Evolutionary conservation across 2,797 vertebrate species (phyloP).

Genomic region (Coendou prehensilis): DNA sequence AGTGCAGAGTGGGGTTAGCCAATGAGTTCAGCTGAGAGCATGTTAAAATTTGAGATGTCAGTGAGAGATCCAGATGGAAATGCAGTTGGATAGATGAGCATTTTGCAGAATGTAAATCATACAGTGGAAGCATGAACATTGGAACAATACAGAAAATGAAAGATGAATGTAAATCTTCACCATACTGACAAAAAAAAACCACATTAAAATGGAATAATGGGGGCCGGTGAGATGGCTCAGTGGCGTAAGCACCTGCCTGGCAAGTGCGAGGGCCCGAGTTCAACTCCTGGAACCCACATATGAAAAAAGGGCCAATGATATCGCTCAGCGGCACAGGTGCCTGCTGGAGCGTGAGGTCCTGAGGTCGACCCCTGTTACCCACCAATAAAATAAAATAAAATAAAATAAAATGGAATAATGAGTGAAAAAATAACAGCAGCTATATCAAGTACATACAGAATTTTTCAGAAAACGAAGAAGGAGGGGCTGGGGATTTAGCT

Average conservation of each 20-base stretch:
- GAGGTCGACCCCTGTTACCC: too few species aligned
- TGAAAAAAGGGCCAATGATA: too few species aligned
- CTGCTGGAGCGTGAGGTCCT: too few species aligned
- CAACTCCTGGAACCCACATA: too few species aligned
- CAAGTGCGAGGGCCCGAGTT: too few species aligned
- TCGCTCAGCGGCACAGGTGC: too few species aligned
- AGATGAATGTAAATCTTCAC: not conserved
- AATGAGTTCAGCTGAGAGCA: not conserved
- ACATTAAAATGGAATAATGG: not conserved
- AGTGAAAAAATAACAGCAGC: not conserved
- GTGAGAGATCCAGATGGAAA: conserved; percentile 16
- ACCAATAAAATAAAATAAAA: too few species aligned
- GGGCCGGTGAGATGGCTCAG: too few species aligned
- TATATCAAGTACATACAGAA: not conserved
- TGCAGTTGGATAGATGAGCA: not conserved
- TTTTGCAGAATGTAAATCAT: conserved; percentile 9
- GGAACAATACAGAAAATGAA: not conserved
- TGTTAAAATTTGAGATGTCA: not conserved
- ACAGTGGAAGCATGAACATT: not conserved
- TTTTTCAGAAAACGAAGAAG: not conserved
- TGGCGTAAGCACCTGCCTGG: too few species aligned
- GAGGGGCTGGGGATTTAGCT: too few species aligned
- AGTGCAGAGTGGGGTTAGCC: not conserved
- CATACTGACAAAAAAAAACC: not conserved
- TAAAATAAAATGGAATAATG: not conserved